Conservation (phyloP, 2,113 vertebrate species). For the Poecilia latipinna region DNA sequence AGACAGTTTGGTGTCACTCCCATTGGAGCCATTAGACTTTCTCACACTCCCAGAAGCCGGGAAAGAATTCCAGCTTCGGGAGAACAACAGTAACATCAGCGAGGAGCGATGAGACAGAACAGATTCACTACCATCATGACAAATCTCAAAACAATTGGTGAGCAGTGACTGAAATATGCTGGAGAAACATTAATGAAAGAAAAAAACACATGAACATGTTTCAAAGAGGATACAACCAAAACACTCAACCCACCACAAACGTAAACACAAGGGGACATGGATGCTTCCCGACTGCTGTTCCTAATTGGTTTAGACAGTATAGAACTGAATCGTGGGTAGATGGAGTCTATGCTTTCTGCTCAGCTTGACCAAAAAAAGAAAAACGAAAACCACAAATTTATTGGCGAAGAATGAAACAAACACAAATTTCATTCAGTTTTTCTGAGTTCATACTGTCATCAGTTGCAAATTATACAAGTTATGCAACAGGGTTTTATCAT, state of each 20-base stretch:
- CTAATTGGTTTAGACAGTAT: too few relatives aligned
- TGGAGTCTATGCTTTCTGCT: too few relatives aligned
- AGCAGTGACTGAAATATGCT: background rate
- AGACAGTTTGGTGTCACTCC: slow-evolving; percentile 80
- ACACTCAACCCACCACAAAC: background rate
- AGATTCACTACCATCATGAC: background rate
- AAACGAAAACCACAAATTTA: too few relatives aligned
- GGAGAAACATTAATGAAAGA: background rate
- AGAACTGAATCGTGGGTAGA: too few relatives aligned
- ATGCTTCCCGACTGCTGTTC: too few relatives aligned
- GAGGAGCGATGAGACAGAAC: slow-evolving; percentile 8
- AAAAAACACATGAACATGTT: background rate
- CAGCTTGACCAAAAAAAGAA: too few relatives aligned
- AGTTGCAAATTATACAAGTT: too few relatives aligned
- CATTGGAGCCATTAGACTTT: slow-evolving; percentile 74
- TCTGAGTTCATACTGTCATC: too few relatives aligned
- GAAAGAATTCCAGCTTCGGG: slow-evolving; percentile 41
- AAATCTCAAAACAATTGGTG: slow-evolving; percentile 1
- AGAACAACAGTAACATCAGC: slow-evolving; percentile 15
- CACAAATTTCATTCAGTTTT: too few relatives aligned
- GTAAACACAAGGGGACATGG: too few relatives aligned
- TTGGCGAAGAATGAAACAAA: too few relatives aligned
- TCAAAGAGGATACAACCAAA: background rate
- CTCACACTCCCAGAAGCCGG: slow-evolving; percentile 66
- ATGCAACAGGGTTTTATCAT: too few relatives aligned